Base-by-base conservation (phyloP, 1,140 invertebrate species). In the Palaemon carinicauda region DNA sequence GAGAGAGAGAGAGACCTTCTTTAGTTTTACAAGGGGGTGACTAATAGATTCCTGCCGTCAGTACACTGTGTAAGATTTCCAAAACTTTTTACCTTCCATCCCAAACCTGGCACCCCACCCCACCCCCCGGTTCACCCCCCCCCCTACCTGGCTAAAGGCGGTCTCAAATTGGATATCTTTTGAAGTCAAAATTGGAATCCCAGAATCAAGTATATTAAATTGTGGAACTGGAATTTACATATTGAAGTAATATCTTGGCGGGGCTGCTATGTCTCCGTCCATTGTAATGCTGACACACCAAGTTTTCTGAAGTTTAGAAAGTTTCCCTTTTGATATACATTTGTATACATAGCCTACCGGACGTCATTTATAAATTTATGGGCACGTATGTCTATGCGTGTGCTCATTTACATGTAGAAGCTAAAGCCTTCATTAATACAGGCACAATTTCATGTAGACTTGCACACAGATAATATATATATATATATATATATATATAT, bases 131-230 rank as follows among this genome's bases (percentile, higher is more conserved):
- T 1, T n/a, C 54, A 9, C 79, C 54, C 17, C 21, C 79, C n/a
- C n/a, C n/a, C n/a, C n/a, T n/a, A n/a, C n/a, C n/a, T n/a, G 19
- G 53, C 79, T 19, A 50, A 21, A 69, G 65, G 73, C 54, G 29
- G 29, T 60, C 78, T 71, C 77, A 86, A 86, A 86, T 86, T 86
- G 80, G 83, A 86, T 86, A 86, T 86, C 83, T 86, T 86, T 86
- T 80, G 83, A 86, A 86, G 83, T 86, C 83, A 86, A 86, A 86
- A 86, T 86, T 86, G 83, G 77, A 86, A 86, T 86, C 83, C 78
- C 83, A 51, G 77, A 86, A 86, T 86, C 83, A 86, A 80, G 74
- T 86, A 86, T 86, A 86, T 86, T 86, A 86, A 86, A 53, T 74
- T 86, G 83, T 80, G 83, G 83, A 86, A 80, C 65, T 51, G 60